phyloP scores from a whole-genome alignment of 2,113 vertebrate genomes.

The Aix galericulata region DNA sequence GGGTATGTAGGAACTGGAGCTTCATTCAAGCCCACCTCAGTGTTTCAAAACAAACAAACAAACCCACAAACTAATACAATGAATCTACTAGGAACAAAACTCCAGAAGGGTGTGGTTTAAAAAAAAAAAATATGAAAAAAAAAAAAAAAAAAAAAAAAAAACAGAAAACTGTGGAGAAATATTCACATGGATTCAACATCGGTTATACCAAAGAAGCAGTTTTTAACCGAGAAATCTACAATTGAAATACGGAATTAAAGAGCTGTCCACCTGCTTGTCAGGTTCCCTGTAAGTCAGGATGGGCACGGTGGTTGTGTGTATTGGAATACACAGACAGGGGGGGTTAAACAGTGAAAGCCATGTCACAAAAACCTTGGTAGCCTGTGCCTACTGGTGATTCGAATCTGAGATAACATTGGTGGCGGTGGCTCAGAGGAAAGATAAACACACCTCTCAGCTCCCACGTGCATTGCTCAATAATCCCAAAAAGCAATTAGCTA shows the following conservation, averaged over 20 bases:
- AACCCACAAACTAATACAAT: not conserved
- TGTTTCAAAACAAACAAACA: not conserved
- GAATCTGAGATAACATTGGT: too few species aligned
- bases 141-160: not conserved
- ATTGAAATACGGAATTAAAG: not conserved
- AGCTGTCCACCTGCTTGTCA: not conserved
- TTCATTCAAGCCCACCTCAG: not conserved
- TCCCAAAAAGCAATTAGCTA: not conserved
- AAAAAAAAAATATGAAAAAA: not conserved
- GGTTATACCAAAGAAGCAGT: not conserved
- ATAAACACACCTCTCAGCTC: not conserved
- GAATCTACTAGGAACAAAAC: not conserved
- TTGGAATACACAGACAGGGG: too few species aligned
- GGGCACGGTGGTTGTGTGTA: fast-evolving
- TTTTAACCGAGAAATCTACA: not conserved
- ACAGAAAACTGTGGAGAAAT: not conserved
- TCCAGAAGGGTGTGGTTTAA: not conserved
- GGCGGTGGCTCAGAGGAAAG: not conserved
- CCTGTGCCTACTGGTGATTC: not conserved
- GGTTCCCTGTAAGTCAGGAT: not conserved
- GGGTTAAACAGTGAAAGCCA: not conserved
- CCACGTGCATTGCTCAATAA: fast-evolving
- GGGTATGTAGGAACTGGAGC: not conserved
- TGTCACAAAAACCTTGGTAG: not conserved
- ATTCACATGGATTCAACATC: not conserved